Conservation (phyloP, 2,888 invertebrate genomes). For the Dicranocentrus wangi region DNA sequence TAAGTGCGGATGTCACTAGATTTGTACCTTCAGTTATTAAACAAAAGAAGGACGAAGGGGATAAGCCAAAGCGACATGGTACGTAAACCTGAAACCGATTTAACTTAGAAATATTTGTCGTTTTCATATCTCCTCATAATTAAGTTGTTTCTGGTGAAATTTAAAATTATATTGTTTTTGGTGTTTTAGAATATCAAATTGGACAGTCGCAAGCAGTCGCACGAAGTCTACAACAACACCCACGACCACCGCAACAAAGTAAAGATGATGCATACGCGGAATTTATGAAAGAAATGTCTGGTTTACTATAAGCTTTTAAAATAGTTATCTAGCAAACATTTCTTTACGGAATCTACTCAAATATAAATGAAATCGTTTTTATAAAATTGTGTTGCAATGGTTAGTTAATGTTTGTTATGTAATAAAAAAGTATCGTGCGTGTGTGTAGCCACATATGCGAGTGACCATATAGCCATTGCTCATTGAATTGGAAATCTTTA, state of each 20-base stretch:
- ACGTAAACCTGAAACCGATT: conserved; percentile 7
- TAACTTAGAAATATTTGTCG: background rate
- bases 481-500: too few species aligned
- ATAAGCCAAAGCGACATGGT: conserved; percentile 76
- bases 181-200: conserved; percentile 66
- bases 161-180: background rate
- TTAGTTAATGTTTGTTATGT: too few species aligned
- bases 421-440: too few species aligned
- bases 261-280: conserved; percentile 99
- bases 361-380: too few species aligned
- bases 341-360: too few species aligned
- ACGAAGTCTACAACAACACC: conserved; percentile 57
- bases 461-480: too few species aligned
- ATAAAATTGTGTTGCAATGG: too few species aligned
- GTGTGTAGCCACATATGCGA: too few species aligned
- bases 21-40: conserved; percentile 95
- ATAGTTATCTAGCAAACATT: too few species aligned
- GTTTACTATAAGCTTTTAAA: conserved; percentile 81
- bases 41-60: conserved; percentile 89
- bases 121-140: background rate
- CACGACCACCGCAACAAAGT: conserved; percentile 78
- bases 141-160: conserved; percentile 7
- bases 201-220: conserved; percentile 63
- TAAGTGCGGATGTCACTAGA: conserved; percentile 94
- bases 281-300: conserved; percentile 99